Conservation (phyloP, 2,113 vertebrate genomes). For the Tychaedon coryphoeus region DNA sequence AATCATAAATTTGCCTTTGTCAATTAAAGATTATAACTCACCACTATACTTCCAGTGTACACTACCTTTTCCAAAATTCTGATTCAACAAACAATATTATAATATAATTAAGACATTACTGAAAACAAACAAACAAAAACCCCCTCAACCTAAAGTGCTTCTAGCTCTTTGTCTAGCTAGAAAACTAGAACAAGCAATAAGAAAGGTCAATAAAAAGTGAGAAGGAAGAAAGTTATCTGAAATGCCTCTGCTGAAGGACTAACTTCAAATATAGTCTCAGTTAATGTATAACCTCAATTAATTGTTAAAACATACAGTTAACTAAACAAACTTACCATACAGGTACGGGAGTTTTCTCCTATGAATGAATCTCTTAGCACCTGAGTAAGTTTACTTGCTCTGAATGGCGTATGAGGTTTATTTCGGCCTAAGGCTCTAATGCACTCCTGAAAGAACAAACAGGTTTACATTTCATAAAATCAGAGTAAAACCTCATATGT, state of each 20-base stretch:
- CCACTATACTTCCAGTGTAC: not conserved
- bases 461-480: not conserved
- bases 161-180: not conserved
- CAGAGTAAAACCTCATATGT: not conserved
- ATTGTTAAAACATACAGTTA: not conserved
- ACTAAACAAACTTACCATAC: conserved; percentile 83
- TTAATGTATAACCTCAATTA: not conserved
- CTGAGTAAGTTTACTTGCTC: conserved; percentile 96
- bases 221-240: not conserved
- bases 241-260: not conserved
- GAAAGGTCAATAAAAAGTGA: not conserved
- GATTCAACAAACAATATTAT: not conserved
- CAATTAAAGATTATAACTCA: not conserved
- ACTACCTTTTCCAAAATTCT: not conserved
- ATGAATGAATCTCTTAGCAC: conserved; percentile 95
- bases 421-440: conserved; percentile 93
- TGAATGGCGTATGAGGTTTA: conserved; percentile 93
- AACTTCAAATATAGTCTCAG: not conserved
- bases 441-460: conserved; percentile 82
- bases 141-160: not conserved
- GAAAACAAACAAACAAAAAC: not conserved
- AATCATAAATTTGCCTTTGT: not conserved
- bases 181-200: not conserved
- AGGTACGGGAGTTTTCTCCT: conserved; percentile 93
- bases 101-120: not conserved